Percentiles rank a stretch among this genome's conserved stretches.
Conservation (phyloP, 2,113 vertebrate species). For the Ictalurus furcatus region DNA sequence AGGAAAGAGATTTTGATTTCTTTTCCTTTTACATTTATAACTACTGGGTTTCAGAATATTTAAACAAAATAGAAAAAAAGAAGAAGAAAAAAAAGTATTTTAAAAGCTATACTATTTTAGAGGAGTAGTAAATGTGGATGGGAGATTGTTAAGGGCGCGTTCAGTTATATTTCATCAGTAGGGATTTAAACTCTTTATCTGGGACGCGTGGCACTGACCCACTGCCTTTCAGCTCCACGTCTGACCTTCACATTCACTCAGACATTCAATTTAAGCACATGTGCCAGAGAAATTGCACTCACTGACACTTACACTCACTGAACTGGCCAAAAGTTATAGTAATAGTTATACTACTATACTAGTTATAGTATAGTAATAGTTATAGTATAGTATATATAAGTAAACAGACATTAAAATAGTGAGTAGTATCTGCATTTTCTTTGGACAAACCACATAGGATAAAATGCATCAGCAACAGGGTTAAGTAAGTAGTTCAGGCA, state of each 20-base stretch:
- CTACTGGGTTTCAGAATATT: conserved; percentile 78
- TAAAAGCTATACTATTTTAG: conserved; percentile 79
- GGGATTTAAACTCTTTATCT: conserved; percentile 58
- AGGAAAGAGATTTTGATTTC: conserved; percentile 68
- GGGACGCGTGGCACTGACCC: conserved; percentile 46
- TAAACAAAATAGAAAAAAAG: conserved; percentile 68
- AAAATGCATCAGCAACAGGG: conserved; percentile 36
- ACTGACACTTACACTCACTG: neutral
- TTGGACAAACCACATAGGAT: conserved; percentile 2
- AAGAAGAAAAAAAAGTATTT: conserved; percentile 60
- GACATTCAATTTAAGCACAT: conserved; percentile 40
- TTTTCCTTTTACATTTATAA: conserved; percentile 78
- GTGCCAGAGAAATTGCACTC: conserved; percentile 32
- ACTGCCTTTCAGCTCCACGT: conserved; percentile 50
- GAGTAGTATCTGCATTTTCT: neutral
- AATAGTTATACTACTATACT: too few species aligned
- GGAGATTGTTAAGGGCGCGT: conserved; percentile 71
- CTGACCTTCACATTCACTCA: conserved; percentile 28
- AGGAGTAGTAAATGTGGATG: conserved; percentile 76
- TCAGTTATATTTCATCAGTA: conserved; percentile 52
- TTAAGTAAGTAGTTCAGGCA: neutral
- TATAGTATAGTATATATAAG: too few species aligned
- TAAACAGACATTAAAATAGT: neutral
- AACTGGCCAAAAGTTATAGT: neutral
- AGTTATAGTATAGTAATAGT: too few species aligned